Evolutionary conservation across 2,797 vertebrate genomes (phyloP).

Genomic region (Pseudochirops corinnae): DNA sequence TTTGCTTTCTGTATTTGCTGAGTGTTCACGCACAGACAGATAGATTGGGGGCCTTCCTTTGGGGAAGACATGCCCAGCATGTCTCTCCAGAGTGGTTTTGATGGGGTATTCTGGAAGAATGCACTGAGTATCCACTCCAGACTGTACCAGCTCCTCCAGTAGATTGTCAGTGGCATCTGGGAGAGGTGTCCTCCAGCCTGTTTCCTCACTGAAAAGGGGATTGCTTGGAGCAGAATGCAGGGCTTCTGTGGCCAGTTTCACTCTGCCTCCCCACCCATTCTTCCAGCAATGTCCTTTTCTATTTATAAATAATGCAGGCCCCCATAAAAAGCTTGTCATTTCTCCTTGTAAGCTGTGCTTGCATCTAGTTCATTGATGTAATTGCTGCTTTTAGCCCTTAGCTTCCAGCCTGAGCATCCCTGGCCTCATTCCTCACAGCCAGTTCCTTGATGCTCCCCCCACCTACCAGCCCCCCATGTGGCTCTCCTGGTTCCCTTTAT

Average conservation of each 20-base stretch:
- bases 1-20: background rate
- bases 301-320: conserved; percentile 65
- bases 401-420: background rate
- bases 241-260: background rate
- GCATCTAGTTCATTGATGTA: conserved; percentile 37
- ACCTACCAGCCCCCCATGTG: background rate
- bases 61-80: background rate
- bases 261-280: conserved; percentile 30
- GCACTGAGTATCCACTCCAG: background rate
- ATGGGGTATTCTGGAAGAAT: background rate
- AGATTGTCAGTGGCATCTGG: background rate
- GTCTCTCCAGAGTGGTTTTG: background rate
- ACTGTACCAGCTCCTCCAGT: background rate
- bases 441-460: conserved; percentile 13
- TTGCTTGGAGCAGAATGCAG: background rate
- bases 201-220: background rate
- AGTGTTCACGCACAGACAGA: background rate
- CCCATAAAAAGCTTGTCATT: conserved; percentile 58
- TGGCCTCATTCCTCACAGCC: conserved; percentile 13
- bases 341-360: conserved; percentile 39
- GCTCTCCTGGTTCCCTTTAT: conserved; percentile 18
- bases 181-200: background rate
- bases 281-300: conserved; percentile 54
- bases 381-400: conserved; percentile 24
- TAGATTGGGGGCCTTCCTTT: background rate